phyloP scores from a whole-genome alignment of 2,113 vertebrate species.

The Gymnarchus niloticus region DNA sequence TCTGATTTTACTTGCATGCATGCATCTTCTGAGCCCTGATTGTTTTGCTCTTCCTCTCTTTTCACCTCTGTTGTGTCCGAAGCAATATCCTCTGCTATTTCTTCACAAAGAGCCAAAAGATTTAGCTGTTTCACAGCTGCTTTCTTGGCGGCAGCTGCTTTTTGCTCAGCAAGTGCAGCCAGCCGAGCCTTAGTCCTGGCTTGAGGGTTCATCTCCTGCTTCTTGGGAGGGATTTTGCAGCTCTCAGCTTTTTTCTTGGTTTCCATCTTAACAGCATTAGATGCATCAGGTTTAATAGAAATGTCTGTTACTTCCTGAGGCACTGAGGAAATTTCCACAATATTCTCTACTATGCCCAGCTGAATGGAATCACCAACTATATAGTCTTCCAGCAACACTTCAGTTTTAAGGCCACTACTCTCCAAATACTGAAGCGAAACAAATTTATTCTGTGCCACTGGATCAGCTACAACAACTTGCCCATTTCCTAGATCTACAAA shows the following conservation, averaged over 20 bases:
- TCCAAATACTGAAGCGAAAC: neutral
- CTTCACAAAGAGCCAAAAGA: conserved; percentile 90
- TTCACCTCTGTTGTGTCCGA: conserved; percentile 87
- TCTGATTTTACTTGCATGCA: conserved; percentile 12
- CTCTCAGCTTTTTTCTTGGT: conserved; percentile 28
- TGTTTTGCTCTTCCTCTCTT: conserved; percentile 64
- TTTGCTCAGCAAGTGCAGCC: conserved; percentile 64
- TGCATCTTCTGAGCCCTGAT: conserved; percentile 34
- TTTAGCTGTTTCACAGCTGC: conserved; percentile 75
- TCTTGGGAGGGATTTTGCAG: conserved; percentile 50
- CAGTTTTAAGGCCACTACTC: neutral
- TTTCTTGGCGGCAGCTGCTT: conserved; percentile 59
- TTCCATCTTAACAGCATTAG: conserved; percentile 16
- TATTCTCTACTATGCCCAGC: neutral
- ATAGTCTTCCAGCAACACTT: neutral
- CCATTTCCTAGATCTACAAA: conserved; percentile 51
- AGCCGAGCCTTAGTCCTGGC: conserved; percentile 68
- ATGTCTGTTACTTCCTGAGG: conserved; percentile 17
- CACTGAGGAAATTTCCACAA: conserved; percentile 13
- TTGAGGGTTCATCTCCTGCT: conserved; percentile 71
- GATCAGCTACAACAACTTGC: neutral
- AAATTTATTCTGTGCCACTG: neutral
- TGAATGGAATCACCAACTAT: neutral
- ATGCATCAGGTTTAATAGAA: conserved; percentile 24
- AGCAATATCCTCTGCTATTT: conserved; percentile 95